Evolutionary conservation across 2,113 vertebrate species (phyloP).

Genomic region (Trichomycterus rosablanca): DNA sequence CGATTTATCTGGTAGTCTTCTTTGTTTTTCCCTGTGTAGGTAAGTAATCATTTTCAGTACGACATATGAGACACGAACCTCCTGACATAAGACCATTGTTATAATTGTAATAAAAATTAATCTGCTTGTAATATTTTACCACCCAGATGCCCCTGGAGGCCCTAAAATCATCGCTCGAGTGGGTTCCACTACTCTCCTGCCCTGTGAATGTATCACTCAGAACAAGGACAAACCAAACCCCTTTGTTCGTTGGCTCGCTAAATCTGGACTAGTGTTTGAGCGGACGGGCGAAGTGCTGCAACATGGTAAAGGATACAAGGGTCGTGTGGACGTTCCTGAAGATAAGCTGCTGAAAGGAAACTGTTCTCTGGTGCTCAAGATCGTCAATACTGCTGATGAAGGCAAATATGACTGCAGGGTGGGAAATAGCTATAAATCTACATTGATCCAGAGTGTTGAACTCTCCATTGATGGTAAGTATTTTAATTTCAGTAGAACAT

Average conservation of each 20-base stretch:
- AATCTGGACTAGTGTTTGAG: neutral
- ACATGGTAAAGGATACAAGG: constrained; percentile 5
- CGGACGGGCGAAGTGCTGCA: neutral
- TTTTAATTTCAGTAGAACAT: no score
- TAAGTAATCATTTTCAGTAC: no score
- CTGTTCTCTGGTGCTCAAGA: constrained; percentile 7
- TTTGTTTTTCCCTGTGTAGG: no score
- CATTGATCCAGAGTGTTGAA: neutral
- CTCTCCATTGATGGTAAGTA: neutral
- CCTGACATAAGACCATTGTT: no score
- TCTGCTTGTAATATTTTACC: no score
- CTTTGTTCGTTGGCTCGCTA: neutral
- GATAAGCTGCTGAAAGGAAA: neutral
- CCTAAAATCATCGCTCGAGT: neutral
- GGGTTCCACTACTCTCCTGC: constrained; percentile 3
- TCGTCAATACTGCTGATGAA: neutral
- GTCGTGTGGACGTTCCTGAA: no score
- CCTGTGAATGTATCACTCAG: constrained; percentile 10
- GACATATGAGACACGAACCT: no score
- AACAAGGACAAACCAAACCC: neutral
- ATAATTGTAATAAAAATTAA: no score
- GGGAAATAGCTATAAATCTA: neutral
- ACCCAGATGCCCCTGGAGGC: neutral
- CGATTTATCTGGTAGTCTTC: no score
- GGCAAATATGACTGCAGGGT: constrained; percentile 7